Evolutionary conservation across 2,797 vertebrate genomes (phyloP).

Genomic region (Esox lucius): DNA sequence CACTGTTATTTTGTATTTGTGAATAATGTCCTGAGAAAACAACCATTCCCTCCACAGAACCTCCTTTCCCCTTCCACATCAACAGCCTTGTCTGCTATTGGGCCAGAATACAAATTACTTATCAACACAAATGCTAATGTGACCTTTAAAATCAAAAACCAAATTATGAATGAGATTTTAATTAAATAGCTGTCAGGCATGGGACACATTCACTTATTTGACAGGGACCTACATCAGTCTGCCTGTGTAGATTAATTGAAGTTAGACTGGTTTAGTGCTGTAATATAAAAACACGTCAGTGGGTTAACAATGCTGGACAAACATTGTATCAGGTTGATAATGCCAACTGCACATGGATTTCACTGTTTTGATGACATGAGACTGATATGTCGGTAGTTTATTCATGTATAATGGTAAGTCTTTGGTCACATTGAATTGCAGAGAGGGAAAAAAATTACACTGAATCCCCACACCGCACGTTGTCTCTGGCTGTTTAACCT

Average conservation of each 20-base stretch:
- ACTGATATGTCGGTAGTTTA: background rate
- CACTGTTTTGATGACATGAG: slow-evolving; percentile 10
- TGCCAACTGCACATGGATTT: slow-evolving; percentile 11
- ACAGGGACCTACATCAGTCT: slow-evolving; percentile 45
- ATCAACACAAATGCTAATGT: slow-evolving; percentile 78
- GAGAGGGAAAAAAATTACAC: background rate
- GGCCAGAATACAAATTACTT: slow-evolving; percentile 67
- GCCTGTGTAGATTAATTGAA: slow-evolving; percentile 56
- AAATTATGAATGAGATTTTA: slow-evolving; percentile 73
- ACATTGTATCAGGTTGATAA: slow-evolving; percentile 38
- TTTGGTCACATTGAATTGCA: background rate
- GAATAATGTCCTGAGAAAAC: slow-evolving; percentile 25
- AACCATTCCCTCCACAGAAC: background rate
- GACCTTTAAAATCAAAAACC: slow-evolving; percentile 76
- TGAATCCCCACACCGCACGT: background rate
- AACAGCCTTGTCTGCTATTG: slow-evolving; percentile 30
- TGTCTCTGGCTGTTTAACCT: background rate
- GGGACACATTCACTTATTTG: slow-evolving; percentile 54
- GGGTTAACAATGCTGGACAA: slow-evolving; percentile 38
- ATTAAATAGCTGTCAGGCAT: slow-evolving; percentile 68
- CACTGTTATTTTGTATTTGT: background rate
- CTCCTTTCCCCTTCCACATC: slow-evolving; percentile 22
- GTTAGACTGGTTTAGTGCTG: slow-evolving; percentile 33
- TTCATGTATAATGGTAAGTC: background rate
- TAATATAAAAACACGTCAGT: slow-evolving; percentile 35